Base-by-base conservation (phyloP, 2,797 vertebrate genomes). In the Neosilurus hyrtlii region DNA sequence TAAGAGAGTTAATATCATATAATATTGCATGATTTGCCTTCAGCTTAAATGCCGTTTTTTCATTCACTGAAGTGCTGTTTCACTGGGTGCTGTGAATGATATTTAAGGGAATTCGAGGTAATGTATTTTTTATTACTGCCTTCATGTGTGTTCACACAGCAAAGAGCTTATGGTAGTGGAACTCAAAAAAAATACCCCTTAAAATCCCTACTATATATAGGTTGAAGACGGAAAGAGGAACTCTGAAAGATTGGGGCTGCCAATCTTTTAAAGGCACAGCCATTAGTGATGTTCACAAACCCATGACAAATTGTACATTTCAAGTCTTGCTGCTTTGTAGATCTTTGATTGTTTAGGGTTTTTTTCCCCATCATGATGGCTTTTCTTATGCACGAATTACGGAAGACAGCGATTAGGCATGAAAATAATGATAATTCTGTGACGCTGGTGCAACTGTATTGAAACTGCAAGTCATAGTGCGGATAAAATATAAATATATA, bases 101-200 rank as follows among this genome's bases (percentile, higher is more conserved):
- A 9, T 43, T 76, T 49, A 35, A n/a, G 22, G 22, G 74, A 43
- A 62, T 61, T 76, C 61, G 43, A n/a, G 3, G 35, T 61, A 43
- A 76, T 61, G 73, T 18, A 59, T 75, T 75, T 61, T 76, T 76
- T 14, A 76, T 76, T 15, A 61, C 35, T n/a, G 35, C 20, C 35
- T 24, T 43, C 61, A 20, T n/a, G 11, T 15, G 57, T n/a, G 26
- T 75, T 75, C 10, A 75, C 11, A 8, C 56, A 37, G 26, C 6
- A 59, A 59, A 37, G 16, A 30, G 15, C 16, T 7, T 76, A 14
- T n/a, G 56, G 57, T n/a, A 4, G 3, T 62, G 35, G 7, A 76
- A 43, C 73, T 9, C 72, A n/a, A 35, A 75, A 59, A 30, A 30
- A 30, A 30, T 30, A 30, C 30, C 30, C 30, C 51, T 26, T 73